phyloP scores from a whole-genome alignment of 2,888 invertebrate species.

The Thysanoteuthis rhombus region DNA sequence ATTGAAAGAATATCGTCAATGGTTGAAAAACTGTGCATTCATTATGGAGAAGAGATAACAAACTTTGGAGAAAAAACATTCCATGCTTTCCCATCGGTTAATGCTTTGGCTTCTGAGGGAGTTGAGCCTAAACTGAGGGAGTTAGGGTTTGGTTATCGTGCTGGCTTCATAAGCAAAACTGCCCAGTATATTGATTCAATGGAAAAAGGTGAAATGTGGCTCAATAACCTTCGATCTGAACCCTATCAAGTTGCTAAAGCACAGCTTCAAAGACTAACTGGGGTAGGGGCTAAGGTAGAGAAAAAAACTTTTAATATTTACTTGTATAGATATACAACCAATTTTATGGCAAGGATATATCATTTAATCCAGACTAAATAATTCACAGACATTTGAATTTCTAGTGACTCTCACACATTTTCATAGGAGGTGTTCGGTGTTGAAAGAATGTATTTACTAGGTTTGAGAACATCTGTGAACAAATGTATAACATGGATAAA shows the following conservation, averaged over 20 bases:
- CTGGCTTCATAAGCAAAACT: constrained; percentile 61
- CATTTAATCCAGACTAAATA: too few species aligned
- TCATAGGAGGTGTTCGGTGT: too few species aligned
- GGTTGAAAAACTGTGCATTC: constrained; percentile 86
- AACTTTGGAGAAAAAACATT: constrained; percentile 74
- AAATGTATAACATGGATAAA: too few species aligned
- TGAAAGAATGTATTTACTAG: too few species aligned
- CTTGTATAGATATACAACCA: neutral
- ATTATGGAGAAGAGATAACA: constrained; percentile 83
- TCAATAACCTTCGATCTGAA: constrained; percentile 74
- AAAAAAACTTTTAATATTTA: neutral
- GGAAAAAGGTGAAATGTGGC: constrained; percentile 79
- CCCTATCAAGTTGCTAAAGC: constrained; percentile 78
- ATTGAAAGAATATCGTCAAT: constrained; percentile 87
- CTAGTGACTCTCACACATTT: too few species aligned
- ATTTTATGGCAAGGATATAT: too few species aligned
- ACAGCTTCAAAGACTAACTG: constrained; percentile 82
- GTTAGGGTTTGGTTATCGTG: constrained; percentile 75
- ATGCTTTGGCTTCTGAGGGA: constrained; percentile 66
- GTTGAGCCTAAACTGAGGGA: constrained; percentile 80
- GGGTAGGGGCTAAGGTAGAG: constrained; percentile 90
- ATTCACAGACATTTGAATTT: too few species aligned
- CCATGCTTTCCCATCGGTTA: constrained; percentile 81
- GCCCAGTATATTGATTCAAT: constrained; percentile 73
- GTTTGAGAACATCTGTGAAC: too few species aligned